phyloP scores from a whole-genome alignment of 1,140 invertebrate genomes.

The Aphis craccivora region DNA sequence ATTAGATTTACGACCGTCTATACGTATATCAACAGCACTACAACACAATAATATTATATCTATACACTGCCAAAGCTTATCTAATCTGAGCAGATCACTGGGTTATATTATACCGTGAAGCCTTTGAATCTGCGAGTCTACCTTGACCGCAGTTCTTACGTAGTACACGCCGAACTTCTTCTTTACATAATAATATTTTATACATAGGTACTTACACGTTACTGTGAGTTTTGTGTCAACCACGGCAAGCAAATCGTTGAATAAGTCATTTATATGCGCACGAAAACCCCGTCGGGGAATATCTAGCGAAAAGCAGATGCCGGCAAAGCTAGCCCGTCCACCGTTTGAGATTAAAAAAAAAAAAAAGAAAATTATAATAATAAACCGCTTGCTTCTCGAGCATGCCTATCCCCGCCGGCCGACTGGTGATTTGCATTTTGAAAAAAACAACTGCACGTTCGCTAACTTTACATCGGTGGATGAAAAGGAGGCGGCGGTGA shows the following conservation, averaged over 20 bases:
- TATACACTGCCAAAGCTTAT: neutral
- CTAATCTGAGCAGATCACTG: neutral
- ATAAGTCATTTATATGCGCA: slow-evolving; percentile 55
- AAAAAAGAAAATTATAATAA: slow-evolving; percentile 5
- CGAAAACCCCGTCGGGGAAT: slow-evolving; percentile 39
- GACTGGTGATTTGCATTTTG: slow-evolving; percentile 36
- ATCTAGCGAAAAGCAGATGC: slow-evolving; percentile 50
- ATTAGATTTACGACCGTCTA: neutral
- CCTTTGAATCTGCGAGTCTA: neutral
- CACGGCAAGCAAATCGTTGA: slow-evolving; percentile 41
- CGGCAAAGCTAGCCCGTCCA: slow-evolving; percentile 2
- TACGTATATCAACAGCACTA: neutral
- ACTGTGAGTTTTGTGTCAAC: neutral
- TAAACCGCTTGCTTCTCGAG: neutral
- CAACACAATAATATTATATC: neutral
- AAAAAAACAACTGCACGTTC: slow-evolving; percentile 6
- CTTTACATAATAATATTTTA: neutral
- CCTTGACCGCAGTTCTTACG: neutral
- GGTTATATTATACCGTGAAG: neutral
- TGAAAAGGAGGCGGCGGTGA: neutral
- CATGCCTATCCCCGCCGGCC: neutral
- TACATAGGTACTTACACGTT: neutral
- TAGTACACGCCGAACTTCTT: neutral
- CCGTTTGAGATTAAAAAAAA: slow-evolving; percentile 48
- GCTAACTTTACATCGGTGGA: neutral